phyloP scores from a whole-genome alignment of 2,113 vertebrate genomes.

The Panthera leo region DNA sequence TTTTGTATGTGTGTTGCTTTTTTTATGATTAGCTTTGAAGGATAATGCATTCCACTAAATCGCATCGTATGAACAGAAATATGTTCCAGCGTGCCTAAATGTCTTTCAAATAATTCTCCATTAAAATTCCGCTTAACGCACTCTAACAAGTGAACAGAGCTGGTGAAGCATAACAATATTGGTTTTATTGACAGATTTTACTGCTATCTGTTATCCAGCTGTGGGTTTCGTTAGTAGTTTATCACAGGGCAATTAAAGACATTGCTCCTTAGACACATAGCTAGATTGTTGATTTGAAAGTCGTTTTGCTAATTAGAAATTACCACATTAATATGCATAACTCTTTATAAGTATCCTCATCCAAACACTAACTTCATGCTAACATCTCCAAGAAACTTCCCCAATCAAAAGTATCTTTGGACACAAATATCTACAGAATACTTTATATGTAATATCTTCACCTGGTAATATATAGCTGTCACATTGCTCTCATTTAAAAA shows the following conservation, averaged over 20 bases:
- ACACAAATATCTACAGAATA: not conserved
- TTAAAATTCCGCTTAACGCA: conserved; percentile 63
- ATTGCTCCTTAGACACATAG: conserved; percentile 76
- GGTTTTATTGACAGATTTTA: conserved; percentile 81
- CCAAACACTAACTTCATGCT: conserved; percentile 58
- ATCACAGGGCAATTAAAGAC: conserved; percentile 77
- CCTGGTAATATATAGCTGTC: conserved; percentile 66
- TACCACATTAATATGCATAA: conserved; percentile 73
- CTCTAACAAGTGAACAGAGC: conserved; percentile 53
- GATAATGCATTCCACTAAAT: not conserved
- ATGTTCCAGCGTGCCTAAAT: not conserved
- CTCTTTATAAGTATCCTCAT: conserved; percentile 72
- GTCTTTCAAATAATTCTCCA: conserved; percentile 68
- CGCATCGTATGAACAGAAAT: not conserved
- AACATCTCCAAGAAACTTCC: conserved; percentile 2
- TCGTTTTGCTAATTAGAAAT: conserved; percentile 80
- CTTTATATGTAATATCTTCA: conserved; percentile 28
- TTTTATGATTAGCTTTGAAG: conserved; percentile 46
- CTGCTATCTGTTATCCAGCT: conserved; percentile 78
- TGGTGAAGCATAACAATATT: conserved; percentile 60
- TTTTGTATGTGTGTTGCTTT: not conserved
- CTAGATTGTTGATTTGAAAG: conserved; percentile 80
- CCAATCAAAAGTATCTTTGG: not conserved
- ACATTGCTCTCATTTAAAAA: conserved; percentile 64
- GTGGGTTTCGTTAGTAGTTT: conserved; percentile 67